Evolutionary conservation across 1,140 invertebrate species (phyloP).

Genomic region (Myzus persicae): DNA sequence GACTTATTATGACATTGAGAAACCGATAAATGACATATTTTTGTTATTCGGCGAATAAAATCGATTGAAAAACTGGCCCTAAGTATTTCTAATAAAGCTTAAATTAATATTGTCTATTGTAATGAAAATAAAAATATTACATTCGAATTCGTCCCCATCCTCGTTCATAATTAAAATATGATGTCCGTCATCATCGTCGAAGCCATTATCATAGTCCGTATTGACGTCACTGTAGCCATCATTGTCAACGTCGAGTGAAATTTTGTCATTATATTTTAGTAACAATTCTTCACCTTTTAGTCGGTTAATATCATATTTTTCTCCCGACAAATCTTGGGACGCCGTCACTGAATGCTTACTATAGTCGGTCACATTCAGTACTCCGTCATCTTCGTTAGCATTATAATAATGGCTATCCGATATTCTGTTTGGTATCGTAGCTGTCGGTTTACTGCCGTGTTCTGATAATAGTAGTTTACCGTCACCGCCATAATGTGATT

Average conservation of each 20-base stretch:
- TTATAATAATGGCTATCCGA: neutral
- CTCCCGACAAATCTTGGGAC: neutral
- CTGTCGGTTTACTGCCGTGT: neutral
- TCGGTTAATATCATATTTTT: neutral
- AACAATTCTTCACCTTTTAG: neutral
- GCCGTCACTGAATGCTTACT: neutral
- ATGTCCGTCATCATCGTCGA: neutral
- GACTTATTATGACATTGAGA: too few relatives aligned
- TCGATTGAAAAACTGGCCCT: too few relatives aligned
- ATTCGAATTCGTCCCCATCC: neutral
- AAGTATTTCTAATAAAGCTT: neutral
- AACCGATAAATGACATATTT: too few relatives aligned
- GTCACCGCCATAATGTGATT: neutral
- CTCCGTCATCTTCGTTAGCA: neutral
- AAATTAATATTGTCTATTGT: too few relatives aligned
- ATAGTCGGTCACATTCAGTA: neutral
- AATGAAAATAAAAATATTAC: slow-evolving; percentile 12
- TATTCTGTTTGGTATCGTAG: too few relatives aligned
- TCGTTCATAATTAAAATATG: neutral
- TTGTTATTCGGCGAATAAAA: too few relatives aligned
- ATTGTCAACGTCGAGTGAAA: neutral
- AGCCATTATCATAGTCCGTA: neutral
- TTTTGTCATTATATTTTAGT: neutral
- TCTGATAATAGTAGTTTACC: neutral
- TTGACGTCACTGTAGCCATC: neutral